Evolutionary conservation across 1,140 invertebrate species (phyloP).

Genomic region (Sweltsa coloradensis): DNA sequence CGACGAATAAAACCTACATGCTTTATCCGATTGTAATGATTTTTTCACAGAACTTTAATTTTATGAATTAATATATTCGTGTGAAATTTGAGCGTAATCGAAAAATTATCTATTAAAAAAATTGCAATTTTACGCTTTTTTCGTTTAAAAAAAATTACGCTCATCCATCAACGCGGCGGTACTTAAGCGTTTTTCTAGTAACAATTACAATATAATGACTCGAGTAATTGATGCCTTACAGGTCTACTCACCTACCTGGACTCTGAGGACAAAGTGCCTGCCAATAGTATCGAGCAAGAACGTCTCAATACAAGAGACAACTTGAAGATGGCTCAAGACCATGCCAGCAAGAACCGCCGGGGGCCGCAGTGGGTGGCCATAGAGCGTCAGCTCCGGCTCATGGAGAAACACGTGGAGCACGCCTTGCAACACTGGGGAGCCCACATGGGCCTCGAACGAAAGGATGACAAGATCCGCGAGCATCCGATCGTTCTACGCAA

Average conservation of each 20-base stretch:
- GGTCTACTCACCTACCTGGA: constrained; percentile 87
- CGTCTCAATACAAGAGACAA: constrained; percentile 81
- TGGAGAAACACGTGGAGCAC: constrained; percentile 67
- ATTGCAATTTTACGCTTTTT: no score
- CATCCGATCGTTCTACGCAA: constrained; percentile 83
- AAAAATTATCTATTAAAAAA: no score
- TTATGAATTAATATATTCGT: no score
- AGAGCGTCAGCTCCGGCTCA: constrained; percentile 56
- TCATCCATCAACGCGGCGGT: no score
- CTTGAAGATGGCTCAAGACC: constrained; percentile 83
- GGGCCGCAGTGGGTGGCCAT: constrained; percentile 55
- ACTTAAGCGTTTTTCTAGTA: no score
- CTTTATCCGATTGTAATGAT: no score
- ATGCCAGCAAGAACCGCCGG: constrained; percentile 47
- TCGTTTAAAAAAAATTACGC: no score
- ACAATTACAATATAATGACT: no score
- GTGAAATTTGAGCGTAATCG: no score
- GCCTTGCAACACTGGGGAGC: constrained; percentile 85
- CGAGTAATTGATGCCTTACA: no score
- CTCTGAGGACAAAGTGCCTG: constrained; percentile 73
- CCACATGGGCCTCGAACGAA: constrained; percentile 53
- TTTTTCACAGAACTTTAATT: no score
- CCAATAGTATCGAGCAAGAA: constrained; percentile 48
- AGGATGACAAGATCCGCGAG: constrained; percentile 45
- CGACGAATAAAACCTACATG: no score